Base-by-base conservation (phyloP, 2,888 invertebrate genomes). In the Ornithoptera alexandrae region DNA sequence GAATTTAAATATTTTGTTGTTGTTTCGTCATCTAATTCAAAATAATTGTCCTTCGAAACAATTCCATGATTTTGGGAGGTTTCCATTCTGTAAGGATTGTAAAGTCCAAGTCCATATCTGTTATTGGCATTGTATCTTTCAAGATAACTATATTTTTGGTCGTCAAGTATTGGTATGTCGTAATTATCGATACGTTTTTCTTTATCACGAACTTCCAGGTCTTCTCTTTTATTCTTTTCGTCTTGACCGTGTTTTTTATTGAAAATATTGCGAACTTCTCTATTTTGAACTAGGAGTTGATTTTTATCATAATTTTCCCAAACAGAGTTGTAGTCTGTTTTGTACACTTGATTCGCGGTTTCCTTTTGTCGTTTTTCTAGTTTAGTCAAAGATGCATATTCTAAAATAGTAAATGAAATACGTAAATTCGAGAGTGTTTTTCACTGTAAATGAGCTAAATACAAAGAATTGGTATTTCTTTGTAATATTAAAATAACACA, bases 271-370 rank as follows among this genome's bases (percentile, higher is more conserved):
- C 63, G 63, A 56, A 53, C 59, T 58, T 73, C 71, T 65, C 73
- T 67, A 46, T 56, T 36, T 69, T 65, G 68, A 36, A 69, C 65
- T 60, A 15, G 22, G 61, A 56, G 60, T 22, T 69, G 67, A 66
- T 72, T 68, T 75, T 75, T 65, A 57, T 71, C 66, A 66, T 77
- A 73, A 69, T 75, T 77, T 18, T 69, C 72, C 76, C 76, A 78
- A 68, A 73, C 77, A 10, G 71, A 72, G 64, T 73, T 75, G 42
- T 75, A 74, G 18, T 74, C 79, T 61, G 36, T 39, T 36, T 68
- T 22, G 15, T 36, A 46, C 46, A 22, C 20, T 8, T 60, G n/a
- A 6, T 50, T 6, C 2, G 62, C 12, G 12, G 42, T 36, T 20
- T 22, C 42, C 30, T 58, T 69, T 62, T 62, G 66, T 42, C 50